Evolutionary conservation across 1,140 invertebrate genomes (phyloP), one percentile per base, ranked within the genome.

Genomic region (Drosophila leontia): DNA sequence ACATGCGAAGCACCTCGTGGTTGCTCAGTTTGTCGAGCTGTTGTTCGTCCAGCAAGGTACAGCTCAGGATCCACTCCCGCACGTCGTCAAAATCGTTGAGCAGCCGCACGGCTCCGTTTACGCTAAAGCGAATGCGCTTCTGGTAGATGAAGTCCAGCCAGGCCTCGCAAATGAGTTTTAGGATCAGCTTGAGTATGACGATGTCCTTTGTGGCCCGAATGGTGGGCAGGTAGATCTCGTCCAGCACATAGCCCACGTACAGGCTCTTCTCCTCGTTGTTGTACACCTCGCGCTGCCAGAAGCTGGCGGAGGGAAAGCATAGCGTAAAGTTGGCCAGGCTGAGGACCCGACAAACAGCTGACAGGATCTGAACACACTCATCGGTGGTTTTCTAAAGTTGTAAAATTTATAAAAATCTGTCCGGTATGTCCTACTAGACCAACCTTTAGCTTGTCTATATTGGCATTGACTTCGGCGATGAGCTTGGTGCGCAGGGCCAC

Each of bases 71-170:
- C 96, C 96, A 97, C 9, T 94, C 94, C 7, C 94, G 93, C 4
- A 97, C 95, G 76, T 95, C 95, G 32, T 95, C 95, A 84, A 97
- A 97, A 92, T 97, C 96, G 41, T 94, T 94, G 19, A 97, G 92
- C 19, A 97, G 91, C 78, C 97, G 96, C 35, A 95, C 91, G 0
- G 94, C 93, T 7, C 93, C 93, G 57, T 88, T 82, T 0, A 90
- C 75, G 29, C 85, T 91, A 85, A 97, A 97, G 93, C 96, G 96
- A 42, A 97, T 96, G 92, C 95, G 95, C 72, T 96, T 95, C 37
- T 95, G 94, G 88, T 96, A 97, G 65, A 97, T 97, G 63, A 97
- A 96, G 92, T 97, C 96, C 35, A 97, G 92, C 96, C 96, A 97
- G 1, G 96, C 95, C 90, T 97, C 96, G 84, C 96, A 97, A 93